These are phyloP conservation scores for Hylia prasina DNA, from an alignment of 2,113 vertebrate species.

Conservation along the genomic window DNA sequence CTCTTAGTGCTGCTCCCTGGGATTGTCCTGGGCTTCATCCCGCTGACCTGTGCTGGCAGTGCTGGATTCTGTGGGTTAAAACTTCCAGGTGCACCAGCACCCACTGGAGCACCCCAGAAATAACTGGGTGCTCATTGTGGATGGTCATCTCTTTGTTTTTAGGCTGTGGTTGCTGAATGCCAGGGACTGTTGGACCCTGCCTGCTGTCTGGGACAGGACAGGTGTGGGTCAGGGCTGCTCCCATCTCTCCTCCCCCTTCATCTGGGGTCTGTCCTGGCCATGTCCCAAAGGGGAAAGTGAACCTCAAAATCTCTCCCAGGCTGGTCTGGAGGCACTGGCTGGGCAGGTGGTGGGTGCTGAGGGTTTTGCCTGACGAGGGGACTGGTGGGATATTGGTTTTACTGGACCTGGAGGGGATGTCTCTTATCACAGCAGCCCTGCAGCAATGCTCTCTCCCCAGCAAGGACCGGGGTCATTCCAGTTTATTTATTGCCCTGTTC, in stretches of 20 bases:
- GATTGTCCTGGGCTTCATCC: neutral
- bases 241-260: neutral
- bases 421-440: neutral
- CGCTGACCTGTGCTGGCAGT: neutral
- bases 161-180: neutral
- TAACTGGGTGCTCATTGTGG: rapidly evolving
- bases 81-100: neutral
- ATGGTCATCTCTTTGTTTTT: neutral
- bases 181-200: rapidly evolving
- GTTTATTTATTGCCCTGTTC: neutral
- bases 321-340: rapidly evolving
- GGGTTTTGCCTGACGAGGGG: neutral
- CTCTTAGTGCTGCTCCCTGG: neutral
- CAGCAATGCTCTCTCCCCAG: neutral
- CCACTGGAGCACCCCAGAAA: neutral
- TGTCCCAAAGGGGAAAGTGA: neutral
- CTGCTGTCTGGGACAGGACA: neutral
- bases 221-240: rapidly evolving
- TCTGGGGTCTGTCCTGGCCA: neutral
- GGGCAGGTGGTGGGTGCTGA: neutral
- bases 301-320: neutral
- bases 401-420: neutral
- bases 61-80: neutral
- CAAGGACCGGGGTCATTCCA: rapidly evolving
- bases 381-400: neutral